These are phyloP conservation scores for Ophioninae sp. DNA, from an alignment of 2,888 invertebrate genomes.

Conservation along the genomic window DNA sequence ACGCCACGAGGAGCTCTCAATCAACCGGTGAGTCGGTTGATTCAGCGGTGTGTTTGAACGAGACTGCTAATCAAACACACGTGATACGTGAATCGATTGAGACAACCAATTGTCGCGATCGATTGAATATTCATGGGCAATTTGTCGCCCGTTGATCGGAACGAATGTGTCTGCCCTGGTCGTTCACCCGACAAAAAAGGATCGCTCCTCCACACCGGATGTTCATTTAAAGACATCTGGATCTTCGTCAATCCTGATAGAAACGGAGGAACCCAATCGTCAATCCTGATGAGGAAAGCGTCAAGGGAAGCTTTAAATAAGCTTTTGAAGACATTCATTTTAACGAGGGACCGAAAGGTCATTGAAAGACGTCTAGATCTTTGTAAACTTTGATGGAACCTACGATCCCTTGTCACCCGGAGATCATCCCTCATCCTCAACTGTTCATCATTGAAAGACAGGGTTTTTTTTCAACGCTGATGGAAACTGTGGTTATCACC, in stretches of 20 bases:
- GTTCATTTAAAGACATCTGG: neutral
- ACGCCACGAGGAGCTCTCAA: constrained; percentile 42
- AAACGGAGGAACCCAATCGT: too few species aligned
- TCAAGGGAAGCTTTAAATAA: too few species aligned
- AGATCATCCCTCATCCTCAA: too few species aligned
- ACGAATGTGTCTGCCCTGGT: neutral
- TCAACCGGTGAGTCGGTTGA: constrained; percentile 44
- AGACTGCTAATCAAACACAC: constrained; percentile 40
- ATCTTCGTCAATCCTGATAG: neutral
- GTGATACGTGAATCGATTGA: constrained; percentile 29
- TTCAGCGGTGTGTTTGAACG: constrained; percentile 46
- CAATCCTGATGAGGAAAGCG: too few species aligned
- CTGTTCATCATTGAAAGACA: too few species aligned
- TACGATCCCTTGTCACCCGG: too few species aligned
- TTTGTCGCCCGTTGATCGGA: neutral
- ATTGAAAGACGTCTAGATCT: too few species aligned
- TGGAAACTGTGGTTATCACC: neutral
- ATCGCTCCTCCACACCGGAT: neutral
- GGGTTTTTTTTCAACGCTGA: too few species aligned
- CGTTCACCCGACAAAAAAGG: neutral
- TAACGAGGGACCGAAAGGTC: too few species aligned
- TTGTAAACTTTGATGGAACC: too few species aligned
- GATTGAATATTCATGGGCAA: neutral
- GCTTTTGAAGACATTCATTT: too few species aligned
- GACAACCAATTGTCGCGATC: constrained; percentile 1